A percentile compares a stretch with the other conserved stretches of the same genome.
These are phyloP conservation scores for Ceratosolen fusciceps DNA, from an alignment of 1,140 invertebrate genomes.

Conservation along the genomic window DNA sequence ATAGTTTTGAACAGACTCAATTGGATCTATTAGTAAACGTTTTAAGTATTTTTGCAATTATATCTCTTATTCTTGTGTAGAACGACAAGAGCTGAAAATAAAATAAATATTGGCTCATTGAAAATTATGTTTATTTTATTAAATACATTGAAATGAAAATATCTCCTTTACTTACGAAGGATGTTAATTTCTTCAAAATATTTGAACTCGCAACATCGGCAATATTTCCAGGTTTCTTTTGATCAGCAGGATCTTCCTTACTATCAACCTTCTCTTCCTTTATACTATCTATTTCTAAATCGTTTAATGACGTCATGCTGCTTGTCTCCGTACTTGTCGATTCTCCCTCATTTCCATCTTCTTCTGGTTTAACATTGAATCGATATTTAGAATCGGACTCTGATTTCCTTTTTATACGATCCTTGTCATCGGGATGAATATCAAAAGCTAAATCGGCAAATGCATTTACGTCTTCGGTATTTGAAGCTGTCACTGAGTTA, in stretches of 20 bases:
- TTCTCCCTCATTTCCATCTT: background rate
- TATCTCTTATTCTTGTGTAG: background rate
- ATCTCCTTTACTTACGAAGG: background rate
- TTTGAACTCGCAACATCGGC: too few species aligned
- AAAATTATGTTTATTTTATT: background rate
- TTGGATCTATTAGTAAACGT: background rate
- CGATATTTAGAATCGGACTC: background rate
- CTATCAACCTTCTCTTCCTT: too few species aligned
- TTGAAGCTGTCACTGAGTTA: background rate
- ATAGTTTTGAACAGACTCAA: too few species aligned
- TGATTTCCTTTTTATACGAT: conserved; percentile 4
- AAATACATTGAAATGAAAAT: background rate
- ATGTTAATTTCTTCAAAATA: background rate
- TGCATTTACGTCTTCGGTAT: background rate
- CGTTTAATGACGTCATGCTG: background rate
- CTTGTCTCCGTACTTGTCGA: background rate
- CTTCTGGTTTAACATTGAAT: background rate
- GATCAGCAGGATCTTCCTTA: too few species aligned
- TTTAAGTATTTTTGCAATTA: background rate
- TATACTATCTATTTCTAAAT: too few species aligned
- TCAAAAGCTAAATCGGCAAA: background rate
- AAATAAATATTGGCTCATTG: background rate
- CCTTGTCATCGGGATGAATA: background rate
- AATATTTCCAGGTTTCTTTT: too few species aligned
- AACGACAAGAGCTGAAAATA: background rate